Evolutionary conservation across 2,797 vertebrate genomes (phyloP).

Genomic region (Manis javanica): DNA sequence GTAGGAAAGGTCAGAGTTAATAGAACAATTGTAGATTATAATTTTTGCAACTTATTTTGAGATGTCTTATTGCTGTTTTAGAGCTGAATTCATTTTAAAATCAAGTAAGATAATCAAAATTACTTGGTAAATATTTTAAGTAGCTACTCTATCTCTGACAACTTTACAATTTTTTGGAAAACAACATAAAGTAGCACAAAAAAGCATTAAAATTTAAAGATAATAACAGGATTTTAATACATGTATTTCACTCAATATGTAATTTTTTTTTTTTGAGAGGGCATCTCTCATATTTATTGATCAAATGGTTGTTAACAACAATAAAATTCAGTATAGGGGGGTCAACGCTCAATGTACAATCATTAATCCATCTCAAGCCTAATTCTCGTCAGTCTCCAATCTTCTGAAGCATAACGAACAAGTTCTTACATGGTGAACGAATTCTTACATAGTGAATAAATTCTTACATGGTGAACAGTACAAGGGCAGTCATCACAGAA

Average conservation of each 20-base stretch:
- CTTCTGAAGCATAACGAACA: too few species aligned
- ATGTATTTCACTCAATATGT: not conserved
- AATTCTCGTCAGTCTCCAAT: too few species aligned
- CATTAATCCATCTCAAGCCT: too few species aligned
- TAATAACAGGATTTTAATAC: not conserved
- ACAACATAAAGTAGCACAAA: not conserved
- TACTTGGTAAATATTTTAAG: conserved; percentile 32
- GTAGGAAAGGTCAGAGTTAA: not conserved
- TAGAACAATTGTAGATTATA: not conserved
- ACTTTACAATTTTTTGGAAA: not conserved
- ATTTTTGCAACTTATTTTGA: not conserved
- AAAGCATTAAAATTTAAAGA: conserved; percentile 7
- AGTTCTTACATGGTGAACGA: too few species aligned
- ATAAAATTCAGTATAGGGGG: too few species aligned
- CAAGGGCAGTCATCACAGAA: too few species aligned
- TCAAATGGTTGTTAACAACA: too few species aligned
- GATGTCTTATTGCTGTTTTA: not conserved
- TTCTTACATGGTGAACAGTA: too few species aligned
- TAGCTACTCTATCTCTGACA: not conserved
- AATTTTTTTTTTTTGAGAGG: too few species aligned
- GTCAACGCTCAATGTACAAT: too few species aligned
- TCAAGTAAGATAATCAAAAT: conserved; percentile 6
- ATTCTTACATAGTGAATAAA: too few species aligned
- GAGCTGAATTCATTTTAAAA: conserved; percentile 8
- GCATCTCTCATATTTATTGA: too few species aligned